A percentile compares a stretch with the other conserved stretches of the same genome.
phyloP scores from a whole-genome alignment of 2,888 invertebrate genomes.

The Hydriomena furcata region DNA sequence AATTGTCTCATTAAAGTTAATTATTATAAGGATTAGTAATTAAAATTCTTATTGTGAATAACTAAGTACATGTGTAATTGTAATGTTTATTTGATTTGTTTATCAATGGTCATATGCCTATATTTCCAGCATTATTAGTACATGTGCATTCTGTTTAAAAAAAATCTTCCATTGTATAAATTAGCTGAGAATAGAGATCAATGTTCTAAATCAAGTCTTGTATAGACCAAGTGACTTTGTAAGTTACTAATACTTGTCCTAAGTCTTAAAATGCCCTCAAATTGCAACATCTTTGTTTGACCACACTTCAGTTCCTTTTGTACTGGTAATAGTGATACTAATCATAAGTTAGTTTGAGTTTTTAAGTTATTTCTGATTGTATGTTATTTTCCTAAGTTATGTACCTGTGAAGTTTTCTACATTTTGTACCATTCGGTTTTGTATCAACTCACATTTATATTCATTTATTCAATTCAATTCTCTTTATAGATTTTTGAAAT shows the following conservation, averaged over 20 bases:
- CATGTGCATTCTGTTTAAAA: slow-evolving; percentile 2
- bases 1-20: slow-evolving; percentile 1
- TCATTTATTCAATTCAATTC: not conserved
- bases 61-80: not conserved
- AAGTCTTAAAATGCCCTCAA: slow-evolving; percentile 5
- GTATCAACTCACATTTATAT: slow-evolving; percentile 11
- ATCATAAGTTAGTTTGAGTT: slow-evolving; percentile 59
- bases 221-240: not conserved
- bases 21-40: not conserved
- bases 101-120: slow-evolving; percentile 1
- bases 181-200: slow-evolving; percentile 36
- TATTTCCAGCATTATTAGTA: slow-evolving; percentile 3
- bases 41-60: not conserved
- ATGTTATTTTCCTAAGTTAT: slow-evolving; percentile 38
- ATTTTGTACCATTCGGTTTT: slow-evolving; percentile 9
- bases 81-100: slow-evolving; percentile 3
- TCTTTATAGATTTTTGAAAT: not conserved
- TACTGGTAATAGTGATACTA: slow-evolving; percentile 78
- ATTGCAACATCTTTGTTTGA: slow-evolving; percentile 47
- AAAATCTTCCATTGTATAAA: slow-evolving; percentile 28
- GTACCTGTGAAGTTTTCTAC: slow-evolving; percentile 26
- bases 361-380: slow-evolving; percentile 36
- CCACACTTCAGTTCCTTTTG: slow-evolving; percentile 69
- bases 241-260: not conserved
- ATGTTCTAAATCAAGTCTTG: slow-evolving; percentile 21